Evolutionary conservation across 2,888 invertebrate genomes (phyloP).

Genomic region (Cantharis rustica): DNA sequence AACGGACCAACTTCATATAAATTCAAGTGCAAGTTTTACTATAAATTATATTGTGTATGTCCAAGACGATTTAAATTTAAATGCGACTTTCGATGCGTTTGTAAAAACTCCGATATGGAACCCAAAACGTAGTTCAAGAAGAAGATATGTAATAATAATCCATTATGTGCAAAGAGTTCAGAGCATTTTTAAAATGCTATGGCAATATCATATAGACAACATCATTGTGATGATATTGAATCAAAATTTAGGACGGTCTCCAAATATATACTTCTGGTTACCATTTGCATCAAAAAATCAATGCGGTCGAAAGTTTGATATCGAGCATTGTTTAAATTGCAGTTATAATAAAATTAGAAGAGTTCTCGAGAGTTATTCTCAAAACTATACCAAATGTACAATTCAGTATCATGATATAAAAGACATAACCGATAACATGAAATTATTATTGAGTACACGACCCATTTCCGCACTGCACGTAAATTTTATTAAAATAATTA

Average conservation of each 20-base stretch:
- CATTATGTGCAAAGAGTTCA: neutral
- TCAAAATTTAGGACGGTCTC: neutral
- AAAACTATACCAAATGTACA: neutral
- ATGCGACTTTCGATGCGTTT: neutral
- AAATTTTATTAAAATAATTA: neutral
- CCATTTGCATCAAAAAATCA: neutral
- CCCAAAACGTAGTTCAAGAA: neutral
- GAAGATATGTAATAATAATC: neutral
- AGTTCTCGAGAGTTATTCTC: neutral
- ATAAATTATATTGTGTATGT: neutral
- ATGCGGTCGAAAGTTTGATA: neutral
- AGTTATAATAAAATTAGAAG: neutral
- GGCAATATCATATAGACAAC: neutral
- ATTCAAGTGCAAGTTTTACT: neutral
- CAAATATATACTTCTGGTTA: neutral
- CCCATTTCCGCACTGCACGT: too few species aligned
- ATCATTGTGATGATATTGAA: neutral
- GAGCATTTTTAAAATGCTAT: neutral
- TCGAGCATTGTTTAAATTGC: neutral
- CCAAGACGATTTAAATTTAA: neutral
- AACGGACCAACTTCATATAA: neutral
- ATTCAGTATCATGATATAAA: neutral
- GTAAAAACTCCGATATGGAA: neutral
- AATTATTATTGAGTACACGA: too few species aligned
- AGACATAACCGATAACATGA: too few species aligned